Conservation (phyloP, 2,113 vertebrate species). For the Formicarius rufipectus region DNA sequence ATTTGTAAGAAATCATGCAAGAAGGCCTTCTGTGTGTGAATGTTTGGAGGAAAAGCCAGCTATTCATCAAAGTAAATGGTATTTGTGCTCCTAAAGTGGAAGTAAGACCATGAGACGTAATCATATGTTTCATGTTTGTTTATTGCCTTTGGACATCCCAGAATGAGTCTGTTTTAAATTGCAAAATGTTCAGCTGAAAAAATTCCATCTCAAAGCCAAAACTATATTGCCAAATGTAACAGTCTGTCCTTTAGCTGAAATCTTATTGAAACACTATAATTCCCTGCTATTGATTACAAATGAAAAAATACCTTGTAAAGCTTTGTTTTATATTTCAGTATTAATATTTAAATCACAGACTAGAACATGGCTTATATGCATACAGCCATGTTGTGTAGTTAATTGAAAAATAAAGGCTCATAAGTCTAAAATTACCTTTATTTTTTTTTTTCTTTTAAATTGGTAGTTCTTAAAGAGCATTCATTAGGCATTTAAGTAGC, state of each 20-base stretch:
- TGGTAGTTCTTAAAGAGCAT: background rate
- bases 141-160: slow-evolving; percentile 47
- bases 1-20: background rate
- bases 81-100: slow-evolving; percentile 31
- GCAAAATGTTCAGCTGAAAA: slow-evolving; percentile 40
- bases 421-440: background rate
- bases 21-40: background rate
- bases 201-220: slow-evolving; percentile 7
- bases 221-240: background rate
- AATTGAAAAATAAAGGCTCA: background rate
- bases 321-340: background rate
- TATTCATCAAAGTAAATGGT: slow-evolving; percentile 8
- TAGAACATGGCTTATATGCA: background rate
- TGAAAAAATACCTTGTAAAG: background rate
- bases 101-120: slow-evolving; percentile 19
- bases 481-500: background rate
- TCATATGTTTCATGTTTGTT: slow-evolving; percentile 37
- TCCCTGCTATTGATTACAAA: background rate
- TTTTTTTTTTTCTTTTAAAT: background rate
- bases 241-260: background rate
- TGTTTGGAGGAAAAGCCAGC: background rate
- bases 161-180: slow-evolving; percentile 26
- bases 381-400: background rate
- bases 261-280: background rate
- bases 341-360: background rate